Conservation (phyloP, 1,140 invertebrate species). For the Halictus rubicundus region DNA sequence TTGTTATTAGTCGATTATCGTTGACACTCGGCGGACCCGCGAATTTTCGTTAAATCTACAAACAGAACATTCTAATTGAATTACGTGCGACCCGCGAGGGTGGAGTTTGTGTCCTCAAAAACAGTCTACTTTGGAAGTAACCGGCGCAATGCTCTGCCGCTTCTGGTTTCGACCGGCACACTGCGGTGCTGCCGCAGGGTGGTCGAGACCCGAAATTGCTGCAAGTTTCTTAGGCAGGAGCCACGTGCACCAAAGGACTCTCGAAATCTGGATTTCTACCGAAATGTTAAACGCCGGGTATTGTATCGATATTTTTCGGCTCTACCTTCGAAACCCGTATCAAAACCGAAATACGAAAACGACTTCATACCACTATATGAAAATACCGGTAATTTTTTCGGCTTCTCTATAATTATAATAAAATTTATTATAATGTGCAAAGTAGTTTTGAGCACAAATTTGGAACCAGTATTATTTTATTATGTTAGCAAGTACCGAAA, state of each 20-base stretch:
- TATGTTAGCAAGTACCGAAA: no score
- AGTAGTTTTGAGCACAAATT: no score
- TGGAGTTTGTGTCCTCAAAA: conserved; percentile 30
- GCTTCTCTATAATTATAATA: no score
- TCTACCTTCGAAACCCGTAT: no score
- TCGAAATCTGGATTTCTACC: neutral
- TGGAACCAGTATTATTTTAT: no score
- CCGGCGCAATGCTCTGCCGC: conserved; percentile 49
- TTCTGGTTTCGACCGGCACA: conserved; percentile 62
- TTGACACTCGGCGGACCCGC: neutral
- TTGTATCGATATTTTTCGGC: no score
- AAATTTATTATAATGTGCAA: no score
- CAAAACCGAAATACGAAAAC: no score
- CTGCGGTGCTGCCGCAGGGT: conserved; percentile 58
- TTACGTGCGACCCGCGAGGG: conserved; percentile 12
- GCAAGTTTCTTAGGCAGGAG: conserved; percentile 25
- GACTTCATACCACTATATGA: no score
- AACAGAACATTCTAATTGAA: neutral
- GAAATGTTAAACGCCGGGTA: no score
- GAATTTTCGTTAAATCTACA: neutral
- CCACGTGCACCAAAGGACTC: conserved; percentile 43
- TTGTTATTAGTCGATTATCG: neutral
- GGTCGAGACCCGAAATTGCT: conserved; percentile 63
- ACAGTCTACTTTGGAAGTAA: conserved; percentile 35
- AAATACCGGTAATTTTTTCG: no score